Conservation (phyloP, 2,113 vertebrate species). For the Chaetodon auriga region DNA sequence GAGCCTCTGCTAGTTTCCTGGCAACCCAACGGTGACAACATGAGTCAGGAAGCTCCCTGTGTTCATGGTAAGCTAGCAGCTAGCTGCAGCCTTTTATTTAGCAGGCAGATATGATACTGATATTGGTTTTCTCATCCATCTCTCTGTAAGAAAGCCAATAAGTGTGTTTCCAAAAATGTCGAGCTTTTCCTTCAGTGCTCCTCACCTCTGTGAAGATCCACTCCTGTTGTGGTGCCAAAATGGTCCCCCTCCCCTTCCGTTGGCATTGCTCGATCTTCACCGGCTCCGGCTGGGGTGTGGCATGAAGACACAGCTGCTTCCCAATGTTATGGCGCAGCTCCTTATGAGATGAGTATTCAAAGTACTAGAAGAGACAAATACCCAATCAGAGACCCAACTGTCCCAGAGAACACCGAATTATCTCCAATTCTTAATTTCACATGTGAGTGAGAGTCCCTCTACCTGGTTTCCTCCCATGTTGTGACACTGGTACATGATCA, state of each 20-base stretch:
- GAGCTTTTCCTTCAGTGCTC: background rate
- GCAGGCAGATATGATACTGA: background rate
- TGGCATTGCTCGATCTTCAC: slow-evolving; percentile 87
- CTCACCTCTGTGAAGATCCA: slow-evolving; percentile 92
- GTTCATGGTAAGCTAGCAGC: background rate
- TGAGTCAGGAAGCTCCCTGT: background rate
- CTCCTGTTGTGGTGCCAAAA: slow-evolving; percentile 85
- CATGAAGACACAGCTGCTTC: slow-evolving; percentile 92
- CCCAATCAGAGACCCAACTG: slow-evolving; percentile 7
- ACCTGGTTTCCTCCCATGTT: slow-evolving; percentile 99
- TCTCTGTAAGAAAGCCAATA: background rate
- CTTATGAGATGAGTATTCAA: slow-evolving; percentile 90
- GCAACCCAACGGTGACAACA: background rate
- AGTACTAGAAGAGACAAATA: slow-evolving; percentile 87
- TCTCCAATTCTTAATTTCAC: background rate
- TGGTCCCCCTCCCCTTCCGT: slow-evolving; percentile 85
- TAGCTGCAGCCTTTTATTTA: background rate
- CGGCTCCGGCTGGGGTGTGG: background rate
- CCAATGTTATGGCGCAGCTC: slow-evolving; percentile 96
- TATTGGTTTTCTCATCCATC: background rate
- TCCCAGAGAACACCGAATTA: background rate
- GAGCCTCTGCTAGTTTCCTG: no score
- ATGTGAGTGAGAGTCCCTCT: slow-evolving; percentile 17
- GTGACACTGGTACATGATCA: slow-evolving; percentile 96
- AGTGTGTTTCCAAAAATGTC: background rate